Percentiles rank a stretch among this genome's conserved stretches.
Evolutionary conservation across 2,888 invertebrate genomes (phyloP).

Genomic region (Lepidonotus clava): DNA sequence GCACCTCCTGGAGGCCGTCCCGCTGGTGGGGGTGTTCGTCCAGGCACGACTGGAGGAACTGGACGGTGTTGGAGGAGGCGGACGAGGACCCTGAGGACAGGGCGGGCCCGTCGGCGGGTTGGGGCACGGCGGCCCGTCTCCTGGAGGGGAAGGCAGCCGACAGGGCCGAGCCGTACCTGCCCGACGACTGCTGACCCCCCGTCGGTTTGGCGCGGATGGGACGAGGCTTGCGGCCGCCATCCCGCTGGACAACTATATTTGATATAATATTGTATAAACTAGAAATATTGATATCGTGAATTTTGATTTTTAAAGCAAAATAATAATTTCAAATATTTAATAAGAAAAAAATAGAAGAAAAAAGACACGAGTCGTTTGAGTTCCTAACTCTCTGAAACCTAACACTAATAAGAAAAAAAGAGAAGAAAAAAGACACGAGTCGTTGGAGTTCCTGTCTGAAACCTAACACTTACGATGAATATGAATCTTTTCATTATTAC

Average conservation of each 20-base stretch:
- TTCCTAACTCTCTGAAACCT: too few species aligned
- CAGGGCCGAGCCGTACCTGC: too few species aligned
- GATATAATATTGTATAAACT: too few species aligned
- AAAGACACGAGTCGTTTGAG: background rate
- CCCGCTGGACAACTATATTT: background rate
- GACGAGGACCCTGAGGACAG: background rate
- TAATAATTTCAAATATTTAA: background rate
- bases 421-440: too few species aligned
- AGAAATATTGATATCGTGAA: too few species aligned
- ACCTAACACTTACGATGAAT: too few species aligned
- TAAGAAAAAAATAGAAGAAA: background rate
- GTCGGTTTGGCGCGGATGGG: constrained; percentile 13
- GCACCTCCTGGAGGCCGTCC: background rate
- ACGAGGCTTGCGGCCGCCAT: background rate
- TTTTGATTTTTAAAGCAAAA: too few species aligned
- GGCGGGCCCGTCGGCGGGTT: background rate
- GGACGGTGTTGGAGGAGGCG: background rate
- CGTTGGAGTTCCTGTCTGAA: too few species aligned
- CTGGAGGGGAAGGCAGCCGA: background rate
- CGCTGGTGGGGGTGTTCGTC: constrained; percentile 21
- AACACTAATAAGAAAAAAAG: too few species aligned
- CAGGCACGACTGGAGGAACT: constrained; percentile 11
- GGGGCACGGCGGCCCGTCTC: background rate
- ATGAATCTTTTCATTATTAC: too few species aligned
- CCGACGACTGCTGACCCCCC: constrained; percentile 30